Conservation (phyloP, 2,888 invertebrate species). For the Candidula unifasciata region DNA sequence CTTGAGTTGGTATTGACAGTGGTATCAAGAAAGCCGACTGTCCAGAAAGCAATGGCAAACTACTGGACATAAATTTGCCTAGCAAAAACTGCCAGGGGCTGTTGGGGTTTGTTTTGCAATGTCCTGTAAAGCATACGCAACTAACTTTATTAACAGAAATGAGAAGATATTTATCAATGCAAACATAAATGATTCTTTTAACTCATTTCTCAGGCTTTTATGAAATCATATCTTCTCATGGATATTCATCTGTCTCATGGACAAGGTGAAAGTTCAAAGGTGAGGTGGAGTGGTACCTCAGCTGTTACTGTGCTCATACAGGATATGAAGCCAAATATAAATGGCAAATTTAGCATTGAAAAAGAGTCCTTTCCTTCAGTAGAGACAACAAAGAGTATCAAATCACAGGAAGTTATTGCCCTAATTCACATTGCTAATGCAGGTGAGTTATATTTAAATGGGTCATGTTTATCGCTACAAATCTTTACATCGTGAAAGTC, state of each 20-base stretch:
- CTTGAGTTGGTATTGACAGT: too few relatives aligned
- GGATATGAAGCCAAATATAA: conserved; percentile 50
- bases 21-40: too few relatives aligned
- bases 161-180: not conserved
- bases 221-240: conserved; percentile 69
- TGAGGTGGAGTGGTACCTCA: conserved; percentile 77
- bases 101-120: too few relatives aligned
- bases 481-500: too few relatives aligned
- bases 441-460: conserved; percentile 59
- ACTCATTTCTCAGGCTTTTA: conserved; percentile 62
- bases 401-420: conserved; percentile 65
- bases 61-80: too few relatives aligned
- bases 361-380: conserved; percentile 44
- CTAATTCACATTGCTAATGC: conserved; percentile 74
- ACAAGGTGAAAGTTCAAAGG: conserved; percentile 74
- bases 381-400: conserved; percentile 44
- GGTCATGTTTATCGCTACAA: too few relatives aligned
- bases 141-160: too few relatives aligned
- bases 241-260: conserved; percentile 75
- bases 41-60: too few relatives aligned
- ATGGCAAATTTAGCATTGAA: conserved; percentile 34
- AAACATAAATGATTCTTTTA: not conserved
- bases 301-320: conserved; percentile 70
- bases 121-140: not conserved
- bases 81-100: too few relatives aligned